These are phyloP conservation scores for Zingel zingel DNA, from an alignment of 2,113 vertebrate species.

Conservation along the genomic window DNA sequence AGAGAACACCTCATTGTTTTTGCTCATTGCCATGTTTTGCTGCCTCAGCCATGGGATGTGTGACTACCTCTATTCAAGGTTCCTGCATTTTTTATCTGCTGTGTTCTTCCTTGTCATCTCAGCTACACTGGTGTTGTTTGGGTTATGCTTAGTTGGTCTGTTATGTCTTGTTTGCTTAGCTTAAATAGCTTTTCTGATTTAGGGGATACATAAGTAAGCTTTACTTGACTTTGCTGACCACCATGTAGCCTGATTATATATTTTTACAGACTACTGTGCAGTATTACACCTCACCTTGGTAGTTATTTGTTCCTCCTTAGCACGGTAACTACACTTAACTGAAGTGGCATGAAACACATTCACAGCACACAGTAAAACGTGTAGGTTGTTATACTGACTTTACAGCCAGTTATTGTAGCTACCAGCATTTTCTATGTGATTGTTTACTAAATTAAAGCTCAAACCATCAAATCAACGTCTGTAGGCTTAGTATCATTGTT, in stretches of 20 bases:
- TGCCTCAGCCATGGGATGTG: not conserved
- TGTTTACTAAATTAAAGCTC: not conserved
- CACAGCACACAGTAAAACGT: not conserved
- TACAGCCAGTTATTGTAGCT: not conserved
- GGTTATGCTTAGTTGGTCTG: not conserved
- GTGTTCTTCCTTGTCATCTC: not conserved
- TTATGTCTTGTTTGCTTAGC: not conserved
- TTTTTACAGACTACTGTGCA: not conserved
- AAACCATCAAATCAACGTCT: constrained; percentile 5
- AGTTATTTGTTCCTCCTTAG: not conserved
- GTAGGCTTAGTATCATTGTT: not conserved
- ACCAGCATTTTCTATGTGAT: not conserved
- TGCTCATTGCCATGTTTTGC: constrained; percentile 17
- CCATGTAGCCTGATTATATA: not conserved
- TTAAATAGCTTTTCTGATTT: not conserved
- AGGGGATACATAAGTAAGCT: not conserved
- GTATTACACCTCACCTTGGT: not conserved
- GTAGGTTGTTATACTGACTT: not conserved
- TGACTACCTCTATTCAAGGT: constrained; percentile 9
- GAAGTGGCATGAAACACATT: not conserved
- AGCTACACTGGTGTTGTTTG: not conserved
- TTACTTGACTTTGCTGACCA: not conserved
- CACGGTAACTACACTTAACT: not conserved
- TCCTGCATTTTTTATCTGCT: not conserved
- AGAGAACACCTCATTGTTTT: constrained; percentile 42